A percentile compares a stretch with the other conserved stretches of the same genome.
These are phyloP conservation scores for Apodemia hepburni DNA, from an alignment of 2,888 invertebrate species.

Conservation along the genomic window DNA sequence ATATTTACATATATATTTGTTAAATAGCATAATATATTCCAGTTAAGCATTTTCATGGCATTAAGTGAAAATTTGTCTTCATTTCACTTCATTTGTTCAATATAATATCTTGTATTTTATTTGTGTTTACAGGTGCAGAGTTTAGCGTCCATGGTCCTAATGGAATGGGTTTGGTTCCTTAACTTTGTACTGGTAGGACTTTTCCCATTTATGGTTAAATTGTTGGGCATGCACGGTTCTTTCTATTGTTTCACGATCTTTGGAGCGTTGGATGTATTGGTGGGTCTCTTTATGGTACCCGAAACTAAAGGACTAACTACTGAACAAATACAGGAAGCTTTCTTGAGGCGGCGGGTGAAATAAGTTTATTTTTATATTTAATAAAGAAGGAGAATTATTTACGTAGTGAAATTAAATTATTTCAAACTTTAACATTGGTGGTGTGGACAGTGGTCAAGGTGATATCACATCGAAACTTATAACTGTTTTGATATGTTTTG, in stretches of 20 bases:
- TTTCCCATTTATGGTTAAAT: slow-evolving; percentile 26
- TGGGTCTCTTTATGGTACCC: slow-evolving; percentile 12
- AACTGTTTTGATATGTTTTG: no score
- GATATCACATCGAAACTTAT: no score
- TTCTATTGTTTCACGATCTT: slow-evolving; percentile 15
- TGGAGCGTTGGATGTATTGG: background rate
- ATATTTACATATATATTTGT: no score
- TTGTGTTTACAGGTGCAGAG: slow-evolving; percentile 35
- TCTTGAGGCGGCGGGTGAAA: slow-evolving; percentile 11
- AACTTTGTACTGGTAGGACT: slow-evolving; percentile 35
- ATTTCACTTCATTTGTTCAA: background rate
- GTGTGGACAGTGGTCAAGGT: no score
- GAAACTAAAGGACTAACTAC: slow-evolving; percentile 19
- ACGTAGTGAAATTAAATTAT: background rate
- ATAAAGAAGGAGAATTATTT: background rate
- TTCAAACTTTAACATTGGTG: background rate
- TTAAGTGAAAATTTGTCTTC: no score
- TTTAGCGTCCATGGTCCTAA: slow-evolving; percentile 33
- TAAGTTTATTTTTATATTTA: background rate
- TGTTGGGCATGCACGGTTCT: slow-evolving; percentile 12
- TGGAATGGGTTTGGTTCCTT: slow-evolving; percentile 34
- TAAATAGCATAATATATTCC: no score
- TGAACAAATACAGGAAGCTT: slow-evolving; percentile 18
- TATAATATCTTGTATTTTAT: background rate
- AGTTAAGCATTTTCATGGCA: no score